Percentiles rank a stretch among this genome's conserved stretches.
phyloP scores from a whole-genome alignment of 2,888 invertebrate species.

The Drosophila meridiana region DNA sequence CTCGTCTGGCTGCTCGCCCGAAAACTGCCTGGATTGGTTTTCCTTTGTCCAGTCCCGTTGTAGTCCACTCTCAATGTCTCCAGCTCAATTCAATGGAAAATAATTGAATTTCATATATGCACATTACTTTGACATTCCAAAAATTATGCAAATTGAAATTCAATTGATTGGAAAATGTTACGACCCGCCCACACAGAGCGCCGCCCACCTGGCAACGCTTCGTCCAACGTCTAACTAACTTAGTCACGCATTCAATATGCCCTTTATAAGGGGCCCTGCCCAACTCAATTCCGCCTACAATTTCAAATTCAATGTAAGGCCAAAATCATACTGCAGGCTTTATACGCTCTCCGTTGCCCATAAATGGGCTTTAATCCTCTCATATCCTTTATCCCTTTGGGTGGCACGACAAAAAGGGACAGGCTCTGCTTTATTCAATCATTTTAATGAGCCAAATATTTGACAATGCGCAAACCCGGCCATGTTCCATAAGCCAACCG shows the following conservation, averaged over 20 bases:
- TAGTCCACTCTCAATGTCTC: constrained; percentile 74
- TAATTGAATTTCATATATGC: constrained; percentile 78
- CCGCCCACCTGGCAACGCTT: constrained; percentile 16
- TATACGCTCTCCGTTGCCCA: constrained; percentile 23
- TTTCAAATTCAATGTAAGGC: constrained; percentile 55
- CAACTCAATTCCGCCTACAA: constrained; percentile 53
- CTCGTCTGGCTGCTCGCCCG: background rate
- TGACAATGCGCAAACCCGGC: constrained; percentile 31
- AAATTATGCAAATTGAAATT: constrained; percentile 81
- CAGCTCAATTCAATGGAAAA: constrained; percentile 81
- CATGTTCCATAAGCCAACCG: constrained; percentile 23
- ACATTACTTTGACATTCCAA: constrained; percentile 77
- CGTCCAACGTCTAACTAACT: constrained; percentile 35
- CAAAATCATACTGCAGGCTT: constrained; percentile 43
- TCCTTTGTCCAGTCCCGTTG: constrained; percentile 53
- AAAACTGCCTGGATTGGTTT: constrained; percentile 22
- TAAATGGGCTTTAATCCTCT: constrained; percentile 23
- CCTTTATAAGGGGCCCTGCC: constrained; percentile 40
- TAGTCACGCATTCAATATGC: constrained; percentile 62
- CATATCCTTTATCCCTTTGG: constrained; percentile 13
- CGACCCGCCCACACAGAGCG: constrained; percentile 16
- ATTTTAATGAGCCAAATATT: constrained; percentile 76
- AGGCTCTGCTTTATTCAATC: constrained; percentile 64
- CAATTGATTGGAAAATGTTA: constrained; percentile 80
- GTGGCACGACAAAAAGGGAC: constrained; percentile 14